Evolutionary conservation across 1,140 invertebrate species (phyloP).

Genomic region (Rhopalosiphum maidis): DNA sequence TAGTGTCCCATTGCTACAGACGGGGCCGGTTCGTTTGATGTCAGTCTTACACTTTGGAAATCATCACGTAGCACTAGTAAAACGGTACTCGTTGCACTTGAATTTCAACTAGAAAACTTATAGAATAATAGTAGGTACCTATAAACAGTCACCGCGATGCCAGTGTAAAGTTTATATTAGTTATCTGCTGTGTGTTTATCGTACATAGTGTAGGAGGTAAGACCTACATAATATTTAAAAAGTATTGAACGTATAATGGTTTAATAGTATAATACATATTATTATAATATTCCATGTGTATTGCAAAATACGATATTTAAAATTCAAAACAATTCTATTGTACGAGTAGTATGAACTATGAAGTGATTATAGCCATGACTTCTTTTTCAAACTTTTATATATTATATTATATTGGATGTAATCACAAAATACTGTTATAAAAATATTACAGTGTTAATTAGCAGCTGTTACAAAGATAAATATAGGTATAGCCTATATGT

Average conservation of each 20-base stretch:
- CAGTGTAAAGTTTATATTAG: neutral
- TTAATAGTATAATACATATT: neutral
- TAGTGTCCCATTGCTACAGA: neutral
- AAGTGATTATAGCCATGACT: neutral
- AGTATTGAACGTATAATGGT: neutral
- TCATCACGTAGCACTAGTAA: slow-evolving; percentile 29
- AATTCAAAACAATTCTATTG: neutral
- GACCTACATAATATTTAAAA: too few relatives aligned
- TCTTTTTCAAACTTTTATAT: neutral
- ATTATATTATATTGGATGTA: neutral
- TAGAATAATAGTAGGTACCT: neutral
- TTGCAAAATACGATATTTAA: neutral
- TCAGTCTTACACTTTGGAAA: neutral
- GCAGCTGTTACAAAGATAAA: neutral
- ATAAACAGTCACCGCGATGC: neutral
- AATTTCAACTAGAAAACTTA: neutral
- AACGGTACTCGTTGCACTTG: neutral
- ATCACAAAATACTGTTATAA: neutral
- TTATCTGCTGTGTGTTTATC: too few relatives aligned
- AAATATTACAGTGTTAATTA: neutral
- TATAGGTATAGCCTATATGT: neutral
- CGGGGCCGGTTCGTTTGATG: slow-evolving; percentile 16
- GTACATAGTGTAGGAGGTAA: neutral
- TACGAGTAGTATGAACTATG: neutral
- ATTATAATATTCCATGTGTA: neutral